Evolutionary conservation across 2,888 invertebrate species (phyloP).

Genomic region (Marronus borbonicus): DNA sequence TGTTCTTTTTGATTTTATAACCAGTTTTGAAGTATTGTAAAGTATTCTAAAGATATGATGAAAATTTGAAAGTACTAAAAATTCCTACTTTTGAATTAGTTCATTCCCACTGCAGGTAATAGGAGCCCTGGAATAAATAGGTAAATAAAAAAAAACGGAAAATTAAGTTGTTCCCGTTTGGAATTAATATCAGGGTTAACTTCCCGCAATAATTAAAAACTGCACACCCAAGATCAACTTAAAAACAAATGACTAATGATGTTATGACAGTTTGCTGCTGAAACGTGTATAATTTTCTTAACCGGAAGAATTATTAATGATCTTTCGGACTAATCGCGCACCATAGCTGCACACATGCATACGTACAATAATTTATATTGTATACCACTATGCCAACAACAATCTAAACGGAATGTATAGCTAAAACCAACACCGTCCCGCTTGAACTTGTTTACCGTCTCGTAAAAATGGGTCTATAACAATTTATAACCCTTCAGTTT

Average conservation of each 20-base stretch:
- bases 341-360: conserved; percentile 55
- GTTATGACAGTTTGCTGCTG: conserved; percentile 68
- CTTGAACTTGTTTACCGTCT: not conserved
- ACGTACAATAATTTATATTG: conserved; percentile 50
- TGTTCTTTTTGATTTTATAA: too few relatives aligned
- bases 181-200: conserved; percentile 18
- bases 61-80: too few relatives aligned
- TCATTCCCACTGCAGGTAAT: too few relatives aligned
- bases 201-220: conserved; percentile 36
- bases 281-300: conserved; percentile 68
- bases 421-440: conserved; percentile 16
- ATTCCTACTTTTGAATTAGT: too few relatives aligned
- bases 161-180: conserved; percentile 11
- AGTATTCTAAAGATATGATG: too few relatives aligned
- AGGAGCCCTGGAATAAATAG: too few relatives aligned
- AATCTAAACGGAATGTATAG: conserved; percentile 34
- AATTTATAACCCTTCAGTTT: conserved; percentile 31
- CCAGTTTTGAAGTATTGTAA: too few relatives aligned
- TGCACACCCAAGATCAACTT: conserved; percentile 55
- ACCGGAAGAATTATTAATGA: conserved; percentile 68
- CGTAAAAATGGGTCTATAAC: conserved; percentile 39
- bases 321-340: conserved; percentile 64
- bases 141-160: not conserved
- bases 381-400: conserved; percentile 40
- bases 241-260: conserved; percentile 65